Evolutionary conservation across 2,888 invertebrate species (phyloP), one percentile per base, ranked within the genome.

Genomic region (Acholoe squamosa): DNA sequence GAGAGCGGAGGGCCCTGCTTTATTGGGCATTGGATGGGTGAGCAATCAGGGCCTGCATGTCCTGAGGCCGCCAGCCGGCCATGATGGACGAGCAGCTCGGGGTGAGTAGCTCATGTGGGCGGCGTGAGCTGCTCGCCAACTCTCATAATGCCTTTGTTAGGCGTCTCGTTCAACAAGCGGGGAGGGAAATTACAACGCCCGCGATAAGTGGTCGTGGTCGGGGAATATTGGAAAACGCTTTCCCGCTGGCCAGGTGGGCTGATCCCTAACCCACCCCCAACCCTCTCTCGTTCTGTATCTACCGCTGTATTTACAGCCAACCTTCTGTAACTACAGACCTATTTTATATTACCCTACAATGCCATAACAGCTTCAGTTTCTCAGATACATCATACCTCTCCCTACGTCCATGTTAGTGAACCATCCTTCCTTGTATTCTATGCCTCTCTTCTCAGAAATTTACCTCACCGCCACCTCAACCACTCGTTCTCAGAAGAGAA

Each of bases 121-220:
- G 61, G n/a, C n/a, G 61, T 61, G 61, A 61, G 61, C n/a, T n/a
- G n/a, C 61, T 61, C 61, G n/a, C 22, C 22, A 61, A 61, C 61
- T 61, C 61, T 61, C 61, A 61, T 61, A 61, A 61, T 61, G n/a
- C 61, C 61, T 61, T 61, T 61, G 61, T 61, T 61, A n/a, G 61
- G 61, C n/a, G 61, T 19, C 61, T n/a, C 43, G 43, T 43, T 43
- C 43, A 43, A 43, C 43, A 43, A 43, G 43, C 43, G 43, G 43
- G 61, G 61, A 61, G n/a, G 22, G n/a, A n/a, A 61, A 61, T 61
- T 61, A 61, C 61, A 61, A 19, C 61, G 3, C n/a, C 61, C 61
- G 19, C 1, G 61, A 61, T 61, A 19, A n/a, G 61, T n/a, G n/a
- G 61, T 61, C 61, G 61, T 43, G 43, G 43, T 43, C 5, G 43